Evolutionary conservation across 1,140 invertebrate species (phyloP).

Genomic region (Wiebesia pumilae): DNA sequence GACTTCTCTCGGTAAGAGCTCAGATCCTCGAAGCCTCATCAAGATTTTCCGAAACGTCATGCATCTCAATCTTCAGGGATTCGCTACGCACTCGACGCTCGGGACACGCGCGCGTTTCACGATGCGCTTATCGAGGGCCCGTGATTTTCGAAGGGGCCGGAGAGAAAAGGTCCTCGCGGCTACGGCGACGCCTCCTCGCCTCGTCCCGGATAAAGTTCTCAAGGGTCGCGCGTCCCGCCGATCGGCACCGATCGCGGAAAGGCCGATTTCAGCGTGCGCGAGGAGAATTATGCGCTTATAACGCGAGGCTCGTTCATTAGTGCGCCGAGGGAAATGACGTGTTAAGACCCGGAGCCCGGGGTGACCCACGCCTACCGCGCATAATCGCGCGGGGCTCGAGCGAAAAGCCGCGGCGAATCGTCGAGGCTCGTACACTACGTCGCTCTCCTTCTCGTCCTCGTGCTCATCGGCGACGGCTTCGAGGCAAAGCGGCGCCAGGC

Average conservation of each 20-base stretch:
- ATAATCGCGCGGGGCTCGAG: background rate
- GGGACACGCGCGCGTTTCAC: background rate
- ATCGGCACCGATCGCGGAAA: slow-evolving; percentile 28
- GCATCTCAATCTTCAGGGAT: slow-evolving; percentile 52
- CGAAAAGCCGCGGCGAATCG: slow-evolving; percentile 5
- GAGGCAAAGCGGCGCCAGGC: slow-evolving; percentile 37
- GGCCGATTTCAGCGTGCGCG: slow-evolving; percentile 11
- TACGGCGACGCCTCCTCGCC: background rate
- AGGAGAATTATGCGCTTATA: slow-evolving; percentile 52
- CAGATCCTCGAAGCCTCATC: slow-evolving; percentile 30
- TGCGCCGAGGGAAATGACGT: slow-evolving; percentile 30
- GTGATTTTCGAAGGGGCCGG: background rate
- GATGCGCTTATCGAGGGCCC: background rate
- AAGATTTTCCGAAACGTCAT: slow-evolving; percentile 56
- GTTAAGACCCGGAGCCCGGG: slow-evolving; percentile 36
- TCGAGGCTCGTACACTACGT: slow-evolving; percentile 17
- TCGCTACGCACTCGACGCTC: slow-evolving; percentile 41
- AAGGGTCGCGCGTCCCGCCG: background rate
- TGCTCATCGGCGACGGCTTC: background rate
- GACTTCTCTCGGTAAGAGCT: background rate
- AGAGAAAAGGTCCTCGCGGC: background rate
- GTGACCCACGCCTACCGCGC: slow-evolving; percentile 36
- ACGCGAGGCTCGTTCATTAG: slow-evolving; percentile 52
- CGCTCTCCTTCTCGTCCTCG: background rate
- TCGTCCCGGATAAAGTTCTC: slow-evolving; percentile 43